phyloP scores from a whole-genome alignment of 2,113 vertebrate genomes.

The Caranx ignobilis region DNA sequence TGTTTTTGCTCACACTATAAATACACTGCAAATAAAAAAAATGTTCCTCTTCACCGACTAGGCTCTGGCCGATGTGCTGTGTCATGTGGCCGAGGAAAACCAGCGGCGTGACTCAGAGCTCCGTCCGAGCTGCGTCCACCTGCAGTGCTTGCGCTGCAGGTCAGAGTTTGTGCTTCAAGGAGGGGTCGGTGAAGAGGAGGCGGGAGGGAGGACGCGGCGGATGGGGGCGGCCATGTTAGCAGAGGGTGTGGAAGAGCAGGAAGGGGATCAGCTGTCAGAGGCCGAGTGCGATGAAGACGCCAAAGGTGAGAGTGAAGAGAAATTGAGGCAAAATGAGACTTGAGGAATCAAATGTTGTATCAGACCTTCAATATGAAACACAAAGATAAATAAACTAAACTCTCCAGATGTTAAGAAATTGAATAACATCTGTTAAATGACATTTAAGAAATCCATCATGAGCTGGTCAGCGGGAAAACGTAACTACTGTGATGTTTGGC shows the following conservation, averaged over 20 bases:
- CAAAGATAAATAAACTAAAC: too few species aligned
- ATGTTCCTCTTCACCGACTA: slow-evolving; percentile 4
- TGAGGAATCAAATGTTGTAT: too few species aligned
- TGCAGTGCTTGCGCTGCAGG: slow-evolving; percentile 91
- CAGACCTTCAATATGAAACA: too few species aligned
- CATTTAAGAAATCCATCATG: too few species aligned
- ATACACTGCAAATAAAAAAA: neutral
- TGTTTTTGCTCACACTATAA: neutral
- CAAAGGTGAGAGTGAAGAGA: slow-evolving; percentile 45
- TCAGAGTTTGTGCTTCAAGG: slow-evolving; percentile 80
- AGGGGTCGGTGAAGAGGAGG: slow-evolving; percentile 6
- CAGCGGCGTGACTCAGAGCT: slow-evolving; percentile 50
- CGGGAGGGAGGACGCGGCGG: slow-evolving; percentile 4
- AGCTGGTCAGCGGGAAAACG: neutral
- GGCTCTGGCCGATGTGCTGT: slow-evolving; percentile 84
- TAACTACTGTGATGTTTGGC: slow-evolving; percentile 28
- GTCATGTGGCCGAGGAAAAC: slow-evolving; percentile 84
- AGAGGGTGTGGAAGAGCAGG: slow-evolving; percentile 2
- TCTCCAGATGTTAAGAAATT: neutral
- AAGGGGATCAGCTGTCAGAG: slow-evolving; percentile 13
- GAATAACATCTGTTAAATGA: neutral
- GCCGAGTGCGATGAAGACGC: neutral
- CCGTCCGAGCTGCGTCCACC: slow-evolving; percentile 41
- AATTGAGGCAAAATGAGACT: too few species aligned
- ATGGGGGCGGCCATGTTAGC: neutral